These are phyloP conservation scores for Eupithecia vulgata DNA, from an alignment of 2,888 invertebrate species.

Conservation along the genomic window DNA sequence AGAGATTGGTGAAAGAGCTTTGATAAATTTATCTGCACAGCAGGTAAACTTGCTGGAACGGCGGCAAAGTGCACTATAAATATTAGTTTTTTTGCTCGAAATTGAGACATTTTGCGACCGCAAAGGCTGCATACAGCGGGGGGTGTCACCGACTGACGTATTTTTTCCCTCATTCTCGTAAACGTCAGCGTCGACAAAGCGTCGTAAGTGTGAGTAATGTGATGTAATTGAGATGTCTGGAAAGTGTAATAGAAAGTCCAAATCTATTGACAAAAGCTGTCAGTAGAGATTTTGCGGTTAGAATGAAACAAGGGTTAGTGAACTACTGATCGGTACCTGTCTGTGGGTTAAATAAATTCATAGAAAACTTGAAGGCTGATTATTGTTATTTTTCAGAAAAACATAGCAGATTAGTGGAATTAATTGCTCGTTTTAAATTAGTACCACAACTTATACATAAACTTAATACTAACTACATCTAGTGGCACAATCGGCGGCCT, in stretches of 20 bases:
- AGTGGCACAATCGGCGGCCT: too few relatives aligned
- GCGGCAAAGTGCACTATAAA: slow-evolving; percentile 59
- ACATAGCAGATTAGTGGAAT: not conserved
- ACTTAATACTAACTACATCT: too few relatives aligned
- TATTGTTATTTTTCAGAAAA: too few relatives aligned
- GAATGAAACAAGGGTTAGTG: slow-evolving; percentile 42
- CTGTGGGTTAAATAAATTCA: not conserved
- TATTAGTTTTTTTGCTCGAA: slow-evolving; percentile 61
- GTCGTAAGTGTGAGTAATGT: slow-evolving; percentile 52
- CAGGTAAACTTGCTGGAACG: slow-evolving; percentile 63
- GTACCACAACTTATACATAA: too few relatives aligned
- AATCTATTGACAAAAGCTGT: slow-evolving; percentile 46
- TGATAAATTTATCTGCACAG: slow-evolving; percentile 69
- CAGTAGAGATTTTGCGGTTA: slow-evolving; percentile 53
- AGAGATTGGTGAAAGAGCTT: slow-evolving; percentile 34
- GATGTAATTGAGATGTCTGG: slow-evolving; percentile 51
- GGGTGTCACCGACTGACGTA: slow-evolving; percentile 66
- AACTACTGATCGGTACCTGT: slow-evolving; percentile 28
- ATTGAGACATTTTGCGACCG: slow-evolving; percentile 80
- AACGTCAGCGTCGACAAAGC: slow-evolving; percentile 68
- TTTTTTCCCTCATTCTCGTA: slow-evolving; percentile 64
- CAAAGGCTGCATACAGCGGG: slow-evolving; percentile 73
- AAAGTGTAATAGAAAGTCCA: slow-evolving; percentile 51
- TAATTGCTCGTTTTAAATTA: not conserved
- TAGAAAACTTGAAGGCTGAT: not conserved